Conservation (phyloP, 2,888 invertebrate genomes). For the Spodoptera littoralis region DNA sequence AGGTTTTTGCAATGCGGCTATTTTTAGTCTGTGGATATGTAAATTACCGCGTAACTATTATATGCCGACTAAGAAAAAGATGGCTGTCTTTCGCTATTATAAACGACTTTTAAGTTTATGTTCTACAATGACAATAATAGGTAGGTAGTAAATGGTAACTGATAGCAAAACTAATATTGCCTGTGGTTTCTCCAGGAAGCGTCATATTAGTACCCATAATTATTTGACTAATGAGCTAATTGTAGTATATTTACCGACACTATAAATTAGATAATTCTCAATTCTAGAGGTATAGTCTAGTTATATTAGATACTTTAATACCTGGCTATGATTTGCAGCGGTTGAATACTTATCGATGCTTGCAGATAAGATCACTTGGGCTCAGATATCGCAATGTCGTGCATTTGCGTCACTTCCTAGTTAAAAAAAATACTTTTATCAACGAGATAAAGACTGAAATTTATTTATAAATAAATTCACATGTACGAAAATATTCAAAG, state of each 20-base stretch:
- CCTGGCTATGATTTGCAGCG: constrained; percentile 19
- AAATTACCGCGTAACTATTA: constrained; percentile 3
- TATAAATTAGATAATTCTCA: neutral
- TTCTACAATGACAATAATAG: no score
- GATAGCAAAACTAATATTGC: no score
- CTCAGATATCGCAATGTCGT: constrained; percentile 25
- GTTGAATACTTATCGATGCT: constrained; percentile 27
- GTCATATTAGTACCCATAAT: no score
- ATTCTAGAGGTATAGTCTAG: neutral
- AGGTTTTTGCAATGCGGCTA: constrained; percentile 39
- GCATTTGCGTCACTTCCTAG: constrained; percentile 51
- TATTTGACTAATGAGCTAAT: no score
- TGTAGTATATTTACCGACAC: neutral
- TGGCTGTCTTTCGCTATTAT: neutral
- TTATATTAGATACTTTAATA: constrained; percentile 4
- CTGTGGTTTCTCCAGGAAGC: no score
- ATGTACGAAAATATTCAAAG: neutral
- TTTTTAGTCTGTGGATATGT: constrained; percentile 18
- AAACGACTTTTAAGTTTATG: neutral
- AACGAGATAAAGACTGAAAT: constrained; percentile 19
- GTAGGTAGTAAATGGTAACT: no score
- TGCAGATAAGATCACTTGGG: constrained; percentile 36
- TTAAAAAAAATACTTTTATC: constrained; percentile 43
- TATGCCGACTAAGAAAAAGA: no score
- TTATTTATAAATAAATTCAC: neutral